A percentile compares a stretch with the other conserved stretches of the same genome.
phyloP scores from a whole-genome alignment of 2,113 vertebrate genomes.

The Lagopus muta region DNA sequence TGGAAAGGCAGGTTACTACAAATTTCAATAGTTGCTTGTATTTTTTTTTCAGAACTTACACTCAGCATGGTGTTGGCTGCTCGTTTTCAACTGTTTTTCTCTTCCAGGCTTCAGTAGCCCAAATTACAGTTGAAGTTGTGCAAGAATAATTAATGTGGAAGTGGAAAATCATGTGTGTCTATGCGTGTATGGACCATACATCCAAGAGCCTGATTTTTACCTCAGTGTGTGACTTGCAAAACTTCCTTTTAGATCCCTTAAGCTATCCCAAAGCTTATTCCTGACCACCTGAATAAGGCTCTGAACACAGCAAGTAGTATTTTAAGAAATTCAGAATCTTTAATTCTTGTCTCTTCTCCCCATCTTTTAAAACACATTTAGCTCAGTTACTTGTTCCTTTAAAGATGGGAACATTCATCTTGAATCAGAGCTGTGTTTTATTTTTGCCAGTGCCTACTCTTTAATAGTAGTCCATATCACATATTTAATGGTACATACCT shows the following conservation, averaged over 20 bases:
- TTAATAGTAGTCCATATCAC: neutral
- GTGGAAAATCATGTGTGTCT: neutral
- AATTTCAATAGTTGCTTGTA: neutral
- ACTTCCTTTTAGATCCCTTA: neutral
- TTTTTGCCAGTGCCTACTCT: neutral
- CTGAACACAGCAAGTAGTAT: neutral
- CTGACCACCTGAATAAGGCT: neutral
- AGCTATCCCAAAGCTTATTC: neutral
- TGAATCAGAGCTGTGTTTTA: neutral
- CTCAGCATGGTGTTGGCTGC: constrained; percentile 10
- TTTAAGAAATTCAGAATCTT: neutral
- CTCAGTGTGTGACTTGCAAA: neutral
- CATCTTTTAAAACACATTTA: neutral
- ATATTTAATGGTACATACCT: neutral
- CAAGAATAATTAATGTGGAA: constrained; percentile 30
- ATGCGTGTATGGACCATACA: neutral
- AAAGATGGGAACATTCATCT: neutral
- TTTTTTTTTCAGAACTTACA: neutral
- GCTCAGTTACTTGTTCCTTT: neutral
- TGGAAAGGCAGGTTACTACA: neutral
- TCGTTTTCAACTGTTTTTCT: neutral
- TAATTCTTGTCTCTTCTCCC: neutral
- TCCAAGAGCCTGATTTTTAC: neutral
- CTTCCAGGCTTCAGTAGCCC: neutral
- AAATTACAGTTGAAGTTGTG: constrained; percentile 15